These are phyloP conservation scores for Acomys russatus DNA, from an alignment of 2,797 vertebrate species.

Conservation along the genomic window DNA sequence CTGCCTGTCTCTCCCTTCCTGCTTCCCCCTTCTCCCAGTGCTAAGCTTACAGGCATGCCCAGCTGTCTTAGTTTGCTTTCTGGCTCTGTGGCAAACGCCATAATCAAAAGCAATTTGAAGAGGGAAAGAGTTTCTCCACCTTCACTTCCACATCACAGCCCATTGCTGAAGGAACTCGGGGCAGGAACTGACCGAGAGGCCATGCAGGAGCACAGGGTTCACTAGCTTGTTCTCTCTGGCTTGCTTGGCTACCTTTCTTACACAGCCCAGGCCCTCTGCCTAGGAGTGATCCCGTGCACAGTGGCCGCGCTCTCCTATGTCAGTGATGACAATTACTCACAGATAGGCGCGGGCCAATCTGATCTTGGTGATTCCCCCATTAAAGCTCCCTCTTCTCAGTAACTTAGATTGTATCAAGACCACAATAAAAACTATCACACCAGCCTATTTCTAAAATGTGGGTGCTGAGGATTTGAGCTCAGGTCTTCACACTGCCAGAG, in stretches of 20 bases:
- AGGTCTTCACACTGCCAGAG: background rate
- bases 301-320: no score
- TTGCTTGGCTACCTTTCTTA: background rate
- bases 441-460: background rate
- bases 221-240: background rate
- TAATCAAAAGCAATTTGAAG: background rate
- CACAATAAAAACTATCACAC: background rate
- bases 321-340: background rate
- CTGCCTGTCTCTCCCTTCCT: background rate
- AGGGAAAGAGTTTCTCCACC: background rate
- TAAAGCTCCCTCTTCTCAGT: background rate
- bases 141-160: background rate
- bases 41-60: background rate
- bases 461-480: background rate
- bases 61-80: background rate
- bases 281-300: background rate
- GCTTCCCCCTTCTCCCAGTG: background rate
- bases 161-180: background rate
- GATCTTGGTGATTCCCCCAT: background rate
- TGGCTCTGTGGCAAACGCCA: background rate
- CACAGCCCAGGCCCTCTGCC: background rate
- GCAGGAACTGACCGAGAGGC: background rate
- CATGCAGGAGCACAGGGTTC: background rate
- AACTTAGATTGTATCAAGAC: background rate
- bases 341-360: background rate